These are phyloP conservation scores for Plagiodera versicolora DNA, from an alignment of 2,888 invertebrate genomes.

Conservation along the genomic window DNA sequence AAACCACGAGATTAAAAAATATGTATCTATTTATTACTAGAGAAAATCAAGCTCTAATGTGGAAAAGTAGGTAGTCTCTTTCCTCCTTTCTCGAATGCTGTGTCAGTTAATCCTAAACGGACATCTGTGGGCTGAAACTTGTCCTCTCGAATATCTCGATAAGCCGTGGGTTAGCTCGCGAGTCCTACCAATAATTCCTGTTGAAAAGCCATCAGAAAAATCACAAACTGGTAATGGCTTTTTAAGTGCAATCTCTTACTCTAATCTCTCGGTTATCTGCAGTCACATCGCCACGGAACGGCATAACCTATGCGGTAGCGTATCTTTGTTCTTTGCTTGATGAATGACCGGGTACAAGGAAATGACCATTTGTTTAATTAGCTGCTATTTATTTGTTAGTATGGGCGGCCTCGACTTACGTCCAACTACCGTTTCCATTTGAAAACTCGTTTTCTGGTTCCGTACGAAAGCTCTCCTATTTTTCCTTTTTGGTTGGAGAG, in stretches of 20 bases:
- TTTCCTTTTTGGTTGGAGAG: too few relatives aligned
- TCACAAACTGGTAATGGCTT: constrained; percentile 33
- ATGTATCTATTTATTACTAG: too few relatives aligned
- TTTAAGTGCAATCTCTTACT: constrained; percentile 37
- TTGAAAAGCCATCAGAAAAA: constrained; percentile 1
- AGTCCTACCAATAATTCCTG: neutral
- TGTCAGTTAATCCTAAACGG: too few relatives aligned
- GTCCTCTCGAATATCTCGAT: neutral
- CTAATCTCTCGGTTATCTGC: constrained; percentile 33
- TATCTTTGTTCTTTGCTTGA: constrained; percentile 38
- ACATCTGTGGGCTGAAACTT: neutral
- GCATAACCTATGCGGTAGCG: constrained; percentile 39
- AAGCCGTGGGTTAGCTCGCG: neutral
- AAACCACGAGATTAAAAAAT: too few relatives aligned
- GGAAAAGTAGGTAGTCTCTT: too few relatives aligned
- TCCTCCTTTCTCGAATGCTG: too few relatives aligned
- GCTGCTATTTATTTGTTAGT: neutral
- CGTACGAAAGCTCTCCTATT: neutral
- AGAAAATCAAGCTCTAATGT: too few relatives aligned
- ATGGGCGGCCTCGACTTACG: neutral
- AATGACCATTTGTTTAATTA: constrained; percentile 37
- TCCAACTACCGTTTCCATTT: neutral
- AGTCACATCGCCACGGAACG: constrained; percentile 30
- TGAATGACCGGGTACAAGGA: constrained; percentile 38
- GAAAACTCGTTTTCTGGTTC: neutral